Percentiles rank a stretch among this genome's conserved stretches.
phyloP scores from a whole-genome alignment of 2,888 invertebrate genomes.

The Drosophila kokeensis region DNA sequence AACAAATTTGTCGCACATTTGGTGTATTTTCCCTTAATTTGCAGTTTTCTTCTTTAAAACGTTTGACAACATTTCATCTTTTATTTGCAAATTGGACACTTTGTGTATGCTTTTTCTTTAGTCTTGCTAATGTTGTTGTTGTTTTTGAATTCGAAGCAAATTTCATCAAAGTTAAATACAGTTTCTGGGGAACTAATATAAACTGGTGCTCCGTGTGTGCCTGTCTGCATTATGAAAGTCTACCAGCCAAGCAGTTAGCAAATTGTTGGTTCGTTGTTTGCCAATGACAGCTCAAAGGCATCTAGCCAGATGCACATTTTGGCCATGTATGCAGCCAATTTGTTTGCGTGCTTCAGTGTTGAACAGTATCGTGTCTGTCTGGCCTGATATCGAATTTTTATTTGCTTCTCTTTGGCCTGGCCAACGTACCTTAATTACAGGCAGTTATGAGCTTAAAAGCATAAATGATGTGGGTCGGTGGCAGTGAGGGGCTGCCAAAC shows the following conservation, averaged over 20 bases:
- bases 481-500: conserved; percentile 48
- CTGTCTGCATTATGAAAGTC: conserved; percentile 31
- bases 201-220: conserved; percentile 6
- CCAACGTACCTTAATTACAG: conserved; percentile 78
- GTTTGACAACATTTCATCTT: conserved; percentile 9
- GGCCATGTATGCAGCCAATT: conserved; percentile 49
- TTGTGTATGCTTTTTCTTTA: neutral
- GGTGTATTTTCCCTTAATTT: conserved; percentile 47
- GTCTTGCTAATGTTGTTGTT: neutral
- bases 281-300: conserved; percentile 75
- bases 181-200: conserved; percentile 14
- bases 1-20: conserved; percentile 73
- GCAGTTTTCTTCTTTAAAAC: conserved; percentile 21
- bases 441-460: conserved; percentile 80
- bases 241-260: conserved; percentile 44
- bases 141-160: conserved; percentile 9
- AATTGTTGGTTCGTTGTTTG: conserved; percentile 62
- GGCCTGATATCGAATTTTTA: conserved; percentile 69
- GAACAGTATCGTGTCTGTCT: conserved; percentile 12
- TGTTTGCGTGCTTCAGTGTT: conserved; percentile 25
- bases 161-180: conserved; percentile 25
- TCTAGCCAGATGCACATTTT: conserved; percentile 50
- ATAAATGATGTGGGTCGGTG: conserved; percentile 67
- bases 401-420: conserved; percentile 49
- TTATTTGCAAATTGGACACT: conserved; percentile 34